A percentile compares a stretch with the other conserved stretches of the same genome.
Evolutionary conservation across 1,140 invertebrate species (phyloP).

Genomic region (Drosophila fuyamai): DNA sequence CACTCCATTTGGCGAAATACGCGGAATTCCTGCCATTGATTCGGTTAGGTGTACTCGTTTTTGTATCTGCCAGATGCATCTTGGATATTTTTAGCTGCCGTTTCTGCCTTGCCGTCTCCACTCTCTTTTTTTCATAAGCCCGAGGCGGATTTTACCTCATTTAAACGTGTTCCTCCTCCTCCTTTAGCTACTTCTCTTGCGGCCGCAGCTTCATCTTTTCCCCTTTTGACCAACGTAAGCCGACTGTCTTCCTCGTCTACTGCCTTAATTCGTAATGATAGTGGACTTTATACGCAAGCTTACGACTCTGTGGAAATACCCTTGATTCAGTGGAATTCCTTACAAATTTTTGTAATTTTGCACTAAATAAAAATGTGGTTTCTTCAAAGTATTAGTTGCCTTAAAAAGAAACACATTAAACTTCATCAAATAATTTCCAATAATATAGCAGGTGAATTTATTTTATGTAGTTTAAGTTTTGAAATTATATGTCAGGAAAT

Average conservation of each 20-base stretch:
- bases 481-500: background rate
- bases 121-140: conserved; percentile 50
- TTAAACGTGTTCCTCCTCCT: conserved; percentile 70
- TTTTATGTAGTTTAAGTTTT: background rate
- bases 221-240: conserved; percentile 15
- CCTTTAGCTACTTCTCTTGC: conserved; percentile 45
- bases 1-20: conserved; percentile 51
- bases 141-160: conserved; percentile 73
- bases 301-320: conserved; percentile 19
- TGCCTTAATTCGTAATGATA: conserved; percentile 62
- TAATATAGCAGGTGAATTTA: background rate
- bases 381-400: too few species aligned
- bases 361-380: background rate
- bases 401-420: too few species aligned
- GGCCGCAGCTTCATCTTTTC: conserved; percentile 17
- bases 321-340: background rate
- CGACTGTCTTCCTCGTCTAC: conserved; percentile 36
- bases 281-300: conserved; percentile 29
- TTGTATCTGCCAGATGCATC: conserved; percentile 59
- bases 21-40: conserved; percentile 49
- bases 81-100: conserved; percentile 59
- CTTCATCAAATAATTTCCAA: too few species aligned
- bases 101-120: conserved; percentile 17
- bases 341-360: background rate
- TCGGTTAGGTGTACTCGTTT: conserved; percentile 50